phyloP scores from a whole-genome alignment of 2,113 vertebrate species.

The Fulica atra region DNA sequence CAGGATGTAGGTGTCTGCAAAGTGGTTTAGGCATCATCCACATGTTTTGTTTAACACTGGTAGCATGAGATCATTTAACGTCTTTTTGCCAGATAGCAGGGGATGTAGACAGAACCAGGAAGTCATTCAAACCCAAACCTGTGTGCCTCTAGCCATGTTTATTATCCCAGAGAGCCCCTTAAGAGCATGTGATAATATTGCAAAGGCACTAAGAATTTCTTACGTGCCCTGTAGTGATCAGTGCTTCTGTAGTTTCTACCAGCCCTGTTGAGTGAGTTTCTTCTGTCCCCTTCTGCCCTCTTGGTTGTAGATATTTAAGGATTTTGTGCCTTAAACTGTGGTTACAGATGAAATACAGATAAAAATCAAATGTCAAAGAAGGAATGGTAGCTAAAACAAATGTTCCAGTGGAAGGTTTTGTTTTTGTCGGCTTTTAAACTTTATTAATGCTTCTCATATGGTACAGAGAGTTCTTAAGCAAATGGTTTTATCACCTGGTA shows the following conservation, averaged over 20 bases:
- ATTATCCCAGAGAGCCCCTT: background rate
- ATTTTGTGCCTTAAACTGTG: background rate
- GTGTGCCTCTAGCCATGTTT: background rate
- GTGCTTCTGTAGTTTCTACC: background rate
- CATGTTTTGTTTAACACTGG: background rate
- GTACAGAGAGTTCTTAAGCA: slow-evolving; percentile 20
- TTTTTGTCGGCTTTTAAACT: background rate
- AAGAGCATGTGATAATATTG: background rate
- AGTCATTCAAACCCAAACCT: background rate
- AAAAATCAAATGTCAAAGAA: background rate
- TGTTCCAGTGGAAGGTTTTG: background rate
- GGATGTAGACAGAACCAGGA: background rate
- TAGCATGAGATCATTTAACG: background rate
- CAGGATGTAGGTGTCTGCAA: background rate
- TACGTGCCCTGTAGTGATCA: background rate
- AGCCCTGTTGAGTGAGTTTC: background rate
- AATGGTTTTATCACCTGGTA: slow-evolving; percentile 32
- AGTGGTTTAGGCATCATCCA: background rate
- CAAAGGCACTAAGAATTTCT: background rate
- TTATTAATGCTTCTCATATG: background rate
- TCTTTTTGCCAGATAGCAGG: background rate
- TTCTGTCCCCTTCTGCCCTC: background rate
- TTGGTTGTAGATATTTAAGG: background rate
- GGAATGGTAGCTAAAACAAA: background rate
- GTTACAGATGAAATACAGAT: background rate